A percentile compares a stretch with the other conserved stretches of the same genome.
phyloP scores from a whole-genome alignment of 2,113 vertebrate genomes.

The Sterrhoptilus dennistouni region DNA sequence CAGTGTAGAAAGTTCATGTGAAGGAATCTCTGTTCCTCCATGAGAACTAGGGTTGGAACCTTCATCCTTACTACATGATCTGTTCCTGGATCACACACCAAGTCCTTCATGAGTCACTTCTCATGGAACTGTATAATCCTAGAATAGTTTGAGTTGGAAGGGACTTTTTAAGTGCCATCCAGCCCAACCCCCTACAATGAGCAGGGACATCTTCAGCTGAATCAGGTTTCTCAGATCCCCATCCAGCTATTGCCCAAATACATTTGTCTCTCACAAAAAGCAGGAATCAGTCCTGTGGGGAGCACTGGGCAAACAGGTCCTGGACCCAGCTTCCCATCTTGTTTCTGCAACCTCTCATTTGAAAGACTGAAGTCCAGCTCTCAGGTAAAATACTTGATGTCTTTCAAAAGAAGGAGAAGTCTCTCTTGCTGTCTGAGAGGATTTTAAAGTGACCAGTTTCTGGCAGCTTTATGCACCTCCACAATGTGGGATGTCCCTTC shows the following conservation, averaged over 20 bases:
- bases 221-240: neutral
- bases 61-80: neutral
- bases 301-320: neutral
- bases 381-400: neutral
- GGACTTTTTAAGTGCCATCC: neutral
- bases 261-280: neutral
- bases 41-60: fast-evolving
- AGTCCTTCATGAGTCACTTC: neutral
- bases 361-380: neutral
- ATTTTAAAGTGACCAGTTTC: neutral
- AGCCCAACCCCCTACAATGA: neutral
- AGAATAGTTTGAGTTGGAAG: neutral
- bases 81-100: neutral
- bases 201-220: neutral
- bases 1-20: neutral
- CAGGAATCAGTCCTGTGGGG: neutral
- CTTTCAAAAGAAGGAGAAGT: neutral
- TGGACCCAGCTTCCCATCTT: neutral
- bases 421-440: neutral
- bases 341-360: neutral
- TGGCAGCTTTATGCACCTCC: neutral
- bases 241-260: neutral
- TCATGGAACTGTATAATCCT: neutral
- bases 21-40: neutral
- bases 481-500: neutral